Base-by-base conservation (phyloP, 1,140 invertebrate genomes). In the Lucilia sericata region DNA sequence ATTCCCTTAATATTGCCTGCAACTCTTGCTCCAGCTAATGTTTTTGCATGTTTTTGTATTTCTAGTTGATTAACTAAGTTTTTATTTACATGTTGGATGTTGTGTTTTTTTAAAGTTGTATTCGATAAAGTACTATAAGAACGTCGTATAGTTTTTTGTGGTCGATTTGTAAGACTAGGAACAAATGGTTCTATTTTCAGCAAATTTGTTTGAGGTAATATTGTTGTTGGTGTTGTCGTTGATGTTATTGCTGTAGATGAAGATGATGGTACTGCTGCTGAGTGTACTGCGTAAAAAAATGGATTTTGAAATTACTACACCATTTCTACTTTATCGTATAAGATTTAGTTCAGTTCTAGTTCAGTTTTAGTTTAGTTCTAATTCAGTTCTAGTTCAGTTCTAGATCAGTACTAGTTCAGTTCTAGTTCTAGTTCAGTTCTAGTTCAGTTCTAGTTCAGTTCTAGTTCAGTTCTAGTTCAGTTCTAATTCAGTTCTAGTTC, bases 141-240 rank as follows among this genome's bases (percentile, higher is more conserved):
- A 86, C 92, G 91, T 85, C 92, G 92, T 84, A 92, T 89, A 87
- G 91, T 87, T 87, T 93, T 92, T 83, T 91, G 88, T 85, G 91
- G 88, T 86, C 92, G 85, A 84, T 91, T 75, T 7, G 75, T 88
- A 86, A 91, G 87, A 87, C 91, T 91, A 86, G 94, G 93, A 88
- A 94, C 91, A 82, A 93, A 93, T 85, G 93, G 92, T 87, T 92
- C 93, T 86, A 94, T 93, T 84, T 93, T 93, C 84, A 94, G 91
- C 87, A 94, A 92, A 88, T 92, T 91, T 87, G 91, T 92, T 87
- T 90, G 89, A 85, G 90, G 88, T 87, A 88, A 85, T 89, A 88
- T 86, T 86, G 88, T 87, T 86, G 86, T 78, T 70, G 25, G 25
- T 30, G 78, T 65, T 75, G 49, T 83, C 47, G 74, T 36, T 83